phyloP scores from a whole-genome alignment of 2,113 vertebrate species.

The Pantherophis guttatus region DNA sequence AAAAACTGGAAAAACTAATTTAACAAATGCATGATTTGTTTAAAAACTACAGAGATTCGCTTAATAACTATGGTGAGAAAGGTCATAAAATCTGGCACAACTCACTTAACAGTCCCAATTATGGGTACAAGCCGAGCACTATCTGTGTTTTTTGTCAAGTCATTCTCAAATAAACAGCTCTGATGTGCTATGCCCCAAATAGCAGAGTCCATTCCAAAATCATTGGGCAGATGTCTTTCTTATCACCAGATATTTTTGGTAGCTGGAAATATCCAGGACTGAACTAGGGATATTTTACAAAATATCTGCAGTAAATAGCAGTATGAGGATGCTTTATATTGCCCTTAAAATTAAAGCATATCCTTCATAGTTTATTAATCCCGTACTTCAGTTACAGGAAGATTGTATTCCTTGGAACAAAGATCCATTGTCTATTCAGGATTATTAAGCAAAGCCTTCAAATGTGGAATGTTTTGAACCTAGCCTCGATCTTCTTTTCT shows the following conservation, averaged over 20 bases:
- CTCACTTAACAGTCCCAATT: background rate
- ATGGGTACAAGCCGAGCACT: background rate
- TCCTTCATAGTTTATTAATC: background rate
- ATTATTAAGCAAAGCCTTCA: background rate
- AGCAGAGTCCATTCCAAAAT: background rate
- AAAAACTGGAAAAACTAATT: background rate
- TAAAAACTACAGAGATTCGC: background rate
- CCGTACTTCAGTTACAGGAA: background rate
- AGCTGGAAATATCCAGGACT: background rate
- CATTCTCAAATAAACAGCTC: background rate
- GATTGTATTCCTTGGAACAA: background rate
- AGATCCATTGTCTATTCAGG: background rate
- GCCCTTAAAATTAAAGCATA: background rate
- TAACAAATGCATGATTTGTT: background rate
- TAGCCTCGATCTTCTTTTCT: background rate
- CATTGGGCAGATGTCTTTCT: background rate
- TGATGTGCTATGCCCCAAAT: background rate
- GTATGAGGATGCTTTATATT: background rate
- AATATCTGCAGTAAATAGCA: background rate
- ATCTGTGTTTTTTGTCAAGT: background rate
- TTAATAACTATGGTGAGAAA: background rate
- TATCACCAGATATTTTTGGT: background rate
- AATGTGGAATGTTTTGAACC: constrained; percentile 2
- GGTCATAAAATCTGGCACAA: background rate
- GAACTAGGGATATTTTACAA: background rate